phyloP scores from a whole-genome alignment of 2,113 vertebrate species.

The Eulemur macaco region DNA sequence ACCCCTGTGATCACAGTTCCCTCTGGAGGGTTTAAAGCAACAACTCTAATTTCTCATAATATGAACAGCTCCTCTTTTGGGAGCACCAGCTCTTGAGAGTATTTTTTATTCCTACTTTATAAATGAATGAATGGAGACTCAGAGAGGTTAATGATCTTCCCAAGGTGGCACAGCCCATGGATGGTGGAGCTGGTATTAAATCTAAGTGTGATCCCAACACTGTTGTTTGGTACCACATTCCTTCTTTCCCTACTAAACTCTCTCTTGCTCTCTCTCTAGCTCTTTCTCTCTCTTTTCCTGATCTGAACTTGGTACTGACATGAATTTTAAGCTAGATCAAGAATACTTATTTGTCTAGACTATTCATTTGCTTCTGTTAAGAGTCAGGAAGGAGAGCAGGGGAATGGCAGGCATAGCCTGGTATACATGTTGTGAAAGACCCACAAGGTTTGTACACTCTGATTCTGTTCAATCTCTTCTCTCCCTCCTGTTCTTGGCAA shows the following conservation, averaged over 20 bases:
- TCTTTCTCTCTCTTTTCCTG: not conserved
- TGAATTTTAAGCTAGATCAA: not conserved
- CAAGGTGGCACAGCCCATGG: not conserved
- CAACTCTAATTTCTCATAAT: slow-evolving; percentile 11
- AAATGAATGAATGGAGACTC: not conserved
- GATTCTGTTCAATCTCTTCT: slow-evolving; percentile 60
- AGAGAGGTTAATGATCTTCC: slow-evolving; percentile 8
- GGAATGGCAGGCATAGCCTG: not conserved
- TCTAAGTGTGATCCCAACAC: not conserved
- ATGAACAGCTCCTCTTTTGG: not conserved
- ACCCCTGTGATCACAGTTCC: not conserved
- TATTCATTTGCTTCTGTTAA: not conserved
- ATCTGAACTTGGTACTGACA: not conserved
- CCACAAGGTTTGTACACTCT: slow-evolving; percentile 35
- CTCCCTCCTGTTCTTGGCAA: slow-evolving; percentile 73
- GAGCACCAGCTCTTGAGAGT: not conserved
- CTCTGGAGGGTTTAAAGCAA: not conserved
- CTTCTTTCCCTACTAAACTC: not conserved
- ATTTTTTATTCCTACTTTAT: not conserved
- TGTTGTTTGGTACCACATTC: not conserved
- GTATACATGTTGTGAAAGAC: not conserved
- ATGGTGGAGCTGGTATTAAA: not conserved
- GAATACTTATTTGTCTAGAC: not conserved
- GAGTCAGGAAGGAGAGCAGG: not conserved
- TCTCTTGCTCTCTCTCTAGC: not conserved